Evolutionary conservation across 2,113 vertebrate genomes (phyloP).

Genomic region (Choloepus hoffmanni): DNA sequence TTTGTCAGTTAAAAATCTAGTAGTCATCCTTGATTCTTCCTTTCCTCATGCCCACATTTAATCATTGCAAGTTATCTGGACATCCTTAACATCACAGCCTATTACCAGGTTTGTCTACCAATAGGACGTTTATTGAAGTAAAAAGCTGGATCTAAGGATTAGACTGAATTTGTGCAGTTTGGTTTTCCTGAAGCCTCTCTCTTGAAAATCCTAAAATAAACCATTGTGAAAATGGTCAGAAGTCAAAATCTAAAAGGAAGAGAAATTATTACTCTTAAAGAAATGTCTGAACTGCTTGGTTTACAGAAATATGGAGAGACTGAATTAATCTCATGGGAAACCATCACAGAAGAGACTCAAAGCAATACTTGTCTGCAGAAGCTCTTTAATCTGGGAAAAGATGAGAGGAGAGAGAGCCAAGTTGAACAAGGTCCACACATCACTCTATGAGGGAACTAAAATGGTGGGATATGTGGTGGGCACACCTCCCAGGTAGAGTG

Average conservation of each 20-base stretch:
- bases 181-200: not conserved
- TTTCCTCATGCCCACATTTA: not conserved
- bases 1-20: not conserved
- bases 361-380: not conserved
- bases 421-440: not conserved
- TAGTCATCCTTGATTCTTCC: not conserved
- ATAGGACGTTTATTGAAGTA: not conserved
- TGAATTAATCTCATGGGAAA: not conserved
- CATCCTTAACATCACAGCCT: not conserved
- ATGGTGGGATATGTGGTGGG: not conserved
- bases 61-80: not conserved
- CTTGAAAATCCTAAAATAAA: constrained; percentile 12
- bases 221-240: constrained; percentile 22
- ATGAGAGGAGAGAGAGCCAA: not conserved
- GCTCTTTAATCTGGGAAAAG: not conserved
- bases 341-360: not conserved
- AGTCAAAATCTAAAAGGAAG: constrained; percentile 6
- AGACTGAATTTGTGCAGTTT: not conserved
- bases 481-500: not conserved
- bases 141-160: not conserved
- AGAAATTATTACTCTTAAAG: not conserved
- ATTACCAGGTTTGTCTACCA: not conserved
- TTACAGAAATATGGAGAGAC: not conserved
- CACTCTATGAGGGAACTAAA: not conserved
- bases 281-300: not conserved